Base-by-base conservation (phyloP, 2,113 vertebrate species). In the Vulpes ferrilata region DNA sequence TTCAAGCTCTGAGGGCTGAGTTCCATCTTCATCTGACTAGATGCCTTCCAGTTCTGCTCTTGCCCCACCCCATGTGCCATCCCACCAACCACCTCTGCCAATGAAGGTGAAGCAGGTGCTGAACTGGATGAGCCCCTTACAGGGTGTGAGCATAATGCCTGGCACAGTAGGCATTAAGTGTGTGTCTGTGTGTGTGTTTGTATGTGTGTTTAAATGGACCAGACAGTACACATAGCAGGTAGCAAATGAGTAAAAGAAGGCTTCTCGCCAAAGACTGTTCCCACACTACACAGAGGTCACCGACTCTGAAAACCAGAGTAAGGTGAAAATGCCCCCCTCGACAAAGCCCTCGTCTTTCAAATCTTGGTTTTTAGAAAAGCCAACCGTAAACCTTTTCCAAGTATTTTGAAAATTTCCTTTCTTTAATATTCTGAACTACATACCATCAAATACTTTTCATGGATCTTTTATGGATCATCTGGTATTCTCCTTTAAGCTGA, bases 371-470 rank as follows among this genome's bases (percentile, higher is more conserved):
- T 96, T 69, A 73, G 38, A 88, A 88, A 62, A 48, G 48, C 32
- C 76, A 79, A 32, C 7, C 51, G 12, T 69, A 53, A n/a, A 48
- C n/a, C 88, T 91, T 81, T 60, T 71, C 20, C 62, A 94, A 48
- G 19, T 87, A 73, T 62, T 86, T 51, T 69, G 19, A 92, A 93
- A 83, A 6, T 62, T 69, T 89, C 69, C 19, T 65, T 88, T 88
- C 25, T 74, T 87, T 95, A 93, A 32, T 13, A 64, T 57, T 73
- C 84, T 85, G 35, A 13, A 13, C 62, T 10, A 64, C 5, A 57
- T 7, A 43, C 62, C 16, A 13, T 55, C 80, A 83, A 23, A 30
- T 38, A 57, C 73, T 69, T 92, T 85, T 81, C 23, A 32, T 30
- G 80, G 71, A 43, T 64, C 76, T 92, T 53, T 38, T 20, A 53